phyloP scores from a whole-genome alignment of 2,113 vertebrate species.

The Gambusia affinis region DNA sequence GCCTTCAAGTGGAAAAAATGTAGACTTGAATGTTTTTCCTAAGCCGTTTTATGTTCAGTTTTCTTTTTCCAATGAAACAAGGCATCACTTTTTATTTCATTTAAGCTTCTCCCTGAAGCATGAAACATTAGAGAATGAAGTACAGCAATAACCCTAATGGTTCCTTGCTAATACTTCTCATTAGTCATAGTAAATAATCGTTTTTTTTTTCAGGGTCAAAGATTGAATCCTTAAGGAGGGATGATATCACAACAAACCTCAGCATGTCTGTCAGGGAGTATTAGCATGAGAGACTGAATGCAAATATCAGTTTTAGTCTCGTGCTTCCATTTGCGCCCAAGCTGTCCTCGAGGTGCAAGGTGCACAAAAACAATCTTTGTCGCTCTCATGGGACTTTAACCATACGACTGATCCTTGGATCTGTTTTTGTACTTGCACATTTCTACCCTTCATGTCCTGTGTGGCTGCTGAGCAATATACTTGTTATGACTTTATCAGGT shows the following conservation, averaged over 20 bases:
- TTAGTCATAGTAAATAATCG: conserved; percentile 18
- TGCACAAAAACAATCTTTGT: neutral
- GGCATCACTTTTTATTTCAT: conserved; percentile 13
- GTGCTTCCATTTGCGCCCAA: conserved; percentile 2
- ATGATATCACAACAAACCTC: conserved; percentile 15
- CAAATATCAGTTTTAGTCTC: conserved; percentile 12
- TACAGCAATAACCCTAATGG: conserved; percentile 15
- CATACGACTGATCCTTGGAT: neutral
- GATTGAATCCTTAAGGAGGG: conserved; percentile 8
- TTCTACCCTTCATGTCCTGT: neutral
- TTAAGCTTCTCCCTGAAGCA: conserved; percentile 12
- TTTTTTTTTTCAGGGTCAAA: conserved; percentile 36
- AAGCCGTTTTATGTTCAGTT: neutral
- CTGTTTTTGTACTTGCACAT: neutral
- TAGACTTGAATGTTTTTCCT: neutral
- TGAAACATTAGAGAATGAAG: conserved; percentile 3
- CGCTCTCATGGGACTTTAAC: neutral
- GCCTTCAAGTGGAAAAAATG: conserved; percentile 31
- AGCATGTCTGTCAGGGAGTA: conserved; percentile 17
- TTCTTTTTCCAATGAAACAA: conserved; percentile 1
- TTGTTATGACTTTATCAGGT: neutral
- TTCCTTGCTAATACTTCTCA: conserved; percentile 30
- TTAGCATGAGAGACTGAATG: conserved; percentile 1
- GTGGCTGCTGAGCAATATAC: neutral
- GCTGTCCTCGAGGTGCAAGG: conserved; percentile 6